Evolutionary conservation across 2,113 vertebrate species (phyloP), one percentile per base, ranked within the genome.

Genomic region (Chelonoidis abingdonii): DNA sequence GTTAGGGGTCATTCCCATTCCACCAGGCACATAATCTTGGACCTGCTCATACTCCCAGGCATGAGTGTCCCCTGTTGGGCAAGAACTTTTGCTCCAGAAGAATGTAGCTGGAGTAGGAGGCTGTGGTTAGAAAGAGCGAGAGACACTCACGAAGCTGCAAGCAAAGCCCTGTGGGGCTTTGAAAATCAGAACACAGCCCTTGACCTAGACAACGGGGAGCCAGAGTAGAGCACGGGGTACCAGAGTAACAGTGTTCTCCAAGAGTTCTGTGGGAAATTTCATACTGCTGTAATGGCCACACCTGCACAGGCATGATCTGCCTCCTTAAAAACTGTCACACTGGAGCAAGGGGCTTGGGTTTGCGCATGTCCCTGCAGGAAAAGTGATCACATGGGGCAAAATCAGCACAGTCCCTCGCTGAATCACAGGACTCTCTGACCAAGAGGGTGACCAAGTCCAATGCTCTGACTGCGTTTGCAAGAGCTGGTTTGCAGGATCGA

Each of bases 311-410:
- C 10, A 1, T 79, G 2, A 92, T 86, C 80, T 88, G 52, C 83
- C 86, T 80, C 72, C 53, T 83, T 84, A 83, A 89, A 83, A 93
- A 62, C 10, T 11, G 75, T 5, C 2, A 83, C 24, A 21, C 72
- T 91, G 62, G 83, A 88, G 79, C 89, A 81, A 11, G 5, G 88
- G 94, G 94, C 69, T 0, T n/a, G 75, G 89, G 90, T 82, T 97
- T 97, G 96, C 94, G 95, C 94, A 96, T 93, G 95, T 89, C 96
- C 96, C 86, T 87, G 85, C 5, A 6, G 47, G 52, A 90, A 95
- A 94, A 93, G 54, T 62, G 87, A 56, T 94, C 94, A 59, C 62
- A 79, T 17, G 10, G 1, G 6, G 78, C 88, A 92, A 59, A 86
- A 95, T 80, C 72, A 95, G 57, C 86, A 84, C 0, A 0, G 65